Evolutionary conservation across 2,797 vertebrate genomes (phyloP), one percentile per base, ranked within the genome.

Genomic region (Benthosema pterotum): DNA sequence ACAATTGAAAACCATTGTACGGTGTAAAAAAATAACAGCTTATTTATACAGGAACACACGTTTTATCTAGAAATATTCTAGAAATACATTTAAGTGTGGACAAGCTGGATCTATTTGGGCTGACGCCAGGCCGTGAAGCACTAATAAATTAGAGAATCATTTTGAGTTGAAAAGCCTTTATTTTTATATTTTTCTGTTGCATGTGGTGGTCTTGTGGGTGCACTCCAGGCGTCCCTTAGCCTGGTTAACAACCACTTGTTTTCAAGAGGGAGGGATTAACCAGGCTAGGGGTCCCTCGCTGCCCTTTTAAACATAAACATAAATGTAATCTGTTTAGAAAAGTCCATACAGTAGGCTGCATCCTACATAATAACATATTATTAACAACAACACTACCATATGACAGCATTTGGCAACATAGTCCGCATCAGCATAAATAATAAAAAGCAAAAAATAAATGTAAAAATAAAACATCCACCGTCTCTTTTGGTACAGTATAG

Each of bases 401-500:
- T 56, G 65, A 67, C 71, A 77, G 52, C 73, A 69, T 84, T 77
- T 78, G 68, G 71, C 74, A 70, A 70, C 62, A 75, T 56, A 2
- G 53, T 43, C 55, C 78, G 67, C 68, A 57, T 74, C 38, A 71
- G 75, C 79, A 76, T 62, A 79, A 78, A 71, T 49, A 80, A 52
- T 22, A 74, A 52, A 69, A 76, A 78, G 79, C 71, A 78, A 82
- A 78, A 82, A 84, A 77, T 80, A 75, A 83, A 32, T 58, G 66
- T 60, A 19, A 75, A 82, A 85, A 85, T 3, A 25, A 25, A 82
- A 88, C 76, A 71, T 69, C 49, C 63, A 59, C 69, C 69, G 69
- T 81, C 63, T 82, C 64, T 82, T 50, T 71, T 61, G 38, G 57
- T 90, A 91, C 83, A 90, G 89, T 87, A 91, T 71, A 87, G 38